Evolutionary conservation across 92 coral and sea anemone genomes (phyloP), one percentile per base, ranked within the genome.

Genomic region (Porites evermanni): DNA sequence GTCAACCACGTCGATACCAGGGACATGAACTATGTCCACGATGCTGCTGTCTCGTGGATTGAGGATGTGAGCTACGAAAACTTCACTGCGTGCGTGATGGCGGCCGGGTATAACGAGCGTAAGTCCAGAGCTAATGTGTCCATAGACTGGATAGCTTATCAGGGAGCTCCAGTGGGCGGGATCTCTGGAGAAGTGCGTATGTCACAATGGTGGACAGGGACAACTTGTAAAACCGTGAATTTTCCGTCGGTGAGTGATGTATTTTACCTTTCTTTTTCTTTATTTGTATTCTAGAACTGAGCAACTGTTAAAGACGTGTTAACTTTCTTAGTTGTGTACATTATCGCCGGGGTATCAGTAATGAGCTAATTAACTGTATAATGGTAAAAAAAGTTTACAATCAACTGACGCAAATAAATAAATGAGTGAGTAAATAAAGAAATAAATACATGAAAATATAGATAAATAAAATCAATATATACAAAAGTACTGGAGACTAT

Each of bases 1-100:
- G 93, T 86, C 84, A 92, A 90, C 76, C 95, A 92, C 89, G 21
- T 84, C 56, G 84, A 38, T 38, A 38, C 47, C 47, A 38, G 47
- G 47, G 47, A 38, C 47, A 38, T 38, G 47, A 38, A 38, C 85
- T 86, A 76, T 58, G 89, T 89, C 53, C 92, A 89, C 64, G 92
- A 89, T 79, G 92, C 92, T 19, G 84, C 70, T 63, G 92, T 56
- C 17, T 56, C 61, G 16, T 8, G 61, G 61, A 56, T 56, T 56
- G 61, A 56, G 16, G 61, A 56, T 56, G 61, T 56, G 61, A 56
- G 16, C 16, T 56, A 56, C 12, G 13, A 56, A 11, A 11, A 14
- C 7, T 88, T 88, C 88, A 76, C 88, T 16, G 91, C 86, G 23
- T 88, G 91, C 60, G 71, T 88, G 52, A 82, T 86, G 5, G 82